Evolutionary conservation across 1,140 invertebrate genomes (phyloP).

Genomic region (Drosophila insularis): DNA sequence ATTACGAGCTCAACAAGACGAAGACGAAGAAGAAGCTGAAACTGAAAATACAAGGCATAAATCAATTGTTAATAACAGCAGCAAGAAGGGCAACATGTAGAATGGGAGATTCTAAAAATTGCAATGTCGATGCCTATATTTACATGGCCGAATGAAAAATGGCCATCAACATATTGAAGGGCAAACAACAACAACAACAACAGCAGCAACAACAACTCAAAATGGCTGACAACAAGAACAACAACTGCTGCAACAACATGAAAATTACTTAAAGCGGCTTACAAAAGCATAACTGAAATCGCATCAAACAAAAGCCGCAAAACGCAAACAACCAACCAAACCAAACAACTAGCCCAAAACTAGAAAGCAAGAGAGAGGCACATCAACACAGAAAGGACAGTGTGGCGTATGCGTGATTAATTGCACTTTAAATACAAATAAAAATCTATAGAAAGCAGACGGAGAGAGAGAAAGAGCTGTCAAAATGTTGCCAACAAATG

Average conservation of each 20-base stretch:
- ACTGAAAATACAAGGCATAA: conserved; percentile 31
- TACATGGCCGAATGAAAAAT: conserved; percentile 70
- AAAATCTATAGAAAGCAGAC: not conserved
- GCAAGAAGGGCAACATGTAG: conserved; percentile 43
- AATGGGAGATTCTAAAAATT: conserved; percentile 16
- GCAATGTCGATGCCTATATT: conserved; percentile 71
- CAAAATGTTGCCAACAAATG: conserved; percentile 90
- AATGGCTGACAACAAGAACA: conserved; percentile 32
- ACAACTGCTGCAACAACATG: conserved; percentile 25
- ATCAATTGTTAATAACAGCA: conserved; percentile 51
- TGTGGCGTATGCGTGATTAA: conserved; percentile 72
- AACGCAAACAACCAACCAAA: conserved; percentile 6
- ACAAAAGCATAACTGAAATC: conserved; percentile 29
- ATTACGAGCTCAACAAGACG: conserved; percentile 6
- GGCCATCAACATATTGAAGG: conserved; percentile 61
- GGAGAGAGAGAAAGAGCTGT: conserved; percentile 22
- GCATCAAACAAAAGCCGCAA: conserved; percentile 9
- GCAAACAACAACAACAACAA: conserved; percentile 29
- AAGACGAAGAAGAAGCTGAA: too few relatives aligned
- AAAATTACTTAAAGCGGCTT: conserved; percentile 54
- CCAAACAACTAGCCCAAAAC: conserved; percentile 21
- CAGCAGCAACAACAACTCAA: conserved; percentile 22
- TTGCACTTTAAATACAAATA: conserved; percentile 66
- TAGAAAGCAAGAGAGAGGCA: conserved; percentile 8
- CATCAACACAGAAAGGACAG: conserved; percentile 14